Conservation (phyloP, 2,888 invertebrate species). For the Parascotia fuliginaria region DNA sequence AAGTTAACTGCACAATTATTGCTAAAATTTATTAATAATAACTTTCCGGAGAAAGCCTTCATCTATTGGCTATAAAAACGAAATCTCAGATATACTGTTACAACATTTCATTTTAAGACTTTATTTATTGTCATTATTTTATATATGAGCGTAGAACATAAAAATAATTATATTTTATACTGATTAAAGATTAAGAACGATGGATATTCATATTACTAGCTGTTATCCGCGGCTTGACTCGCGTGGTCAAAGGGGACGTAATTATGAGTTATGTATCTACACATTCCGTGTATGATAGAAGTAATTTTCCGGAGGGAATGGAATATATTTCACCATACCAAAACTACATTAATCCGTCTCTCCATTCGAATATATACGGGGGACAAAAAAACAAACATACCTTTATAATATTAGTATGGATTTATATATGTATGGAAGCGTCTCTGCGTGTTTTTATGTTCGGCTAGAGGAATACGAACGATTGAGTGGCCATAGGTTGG, state of each 20-base stretch:
- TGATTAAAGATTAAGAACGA: constrained; percentile 18
- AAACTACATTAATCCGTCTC: too few species aligned
- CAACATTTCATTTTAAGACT: constrained; percentile 12
- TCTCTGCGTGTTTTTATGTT: constrained; percentile 56
- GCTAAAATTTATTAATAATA: constrained; percentile 22
- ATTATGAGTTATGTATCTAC: too few species aligned
- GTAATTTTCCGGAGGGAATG: too few species aligned
- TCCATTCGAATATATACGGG: too few species aligned
- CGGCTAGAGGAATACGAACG: constrained; percentile 67
- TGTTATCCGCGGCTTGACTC: too few species aligned
- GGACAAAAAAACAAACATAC: too few species aligned
- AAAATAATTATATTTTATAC: constrained; percentile 19
- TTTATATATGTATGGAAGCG: constrained; percentile 15
- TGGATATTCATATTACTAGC: too few species aligned
- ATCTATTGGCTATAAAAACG: constrained; percentile 15
- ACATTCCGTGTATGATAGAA: too few species aligned
- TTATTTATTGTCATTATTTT: constrained; percentile 17
- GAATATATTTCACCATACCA: too few species aligned
- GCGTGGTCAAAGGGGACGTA: too few species aligned
- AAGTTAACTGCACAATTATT: constrained; percentile 23
- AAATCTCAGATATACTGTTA: constrained; percentile 13
- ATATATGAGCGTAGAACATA: constrained; percentile 18
- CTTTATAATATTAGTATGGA: too few species aligned
- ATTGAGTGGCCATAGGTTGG: constrained; percentile 82
- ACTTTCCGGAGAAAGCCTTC: constrained; percentile 15